These are phyloP conservation scores for Chaenocephalus aceratus DNA, from an alignment of 2,113 vertebrate genomes.

Conservation along the genomic window DNA sequence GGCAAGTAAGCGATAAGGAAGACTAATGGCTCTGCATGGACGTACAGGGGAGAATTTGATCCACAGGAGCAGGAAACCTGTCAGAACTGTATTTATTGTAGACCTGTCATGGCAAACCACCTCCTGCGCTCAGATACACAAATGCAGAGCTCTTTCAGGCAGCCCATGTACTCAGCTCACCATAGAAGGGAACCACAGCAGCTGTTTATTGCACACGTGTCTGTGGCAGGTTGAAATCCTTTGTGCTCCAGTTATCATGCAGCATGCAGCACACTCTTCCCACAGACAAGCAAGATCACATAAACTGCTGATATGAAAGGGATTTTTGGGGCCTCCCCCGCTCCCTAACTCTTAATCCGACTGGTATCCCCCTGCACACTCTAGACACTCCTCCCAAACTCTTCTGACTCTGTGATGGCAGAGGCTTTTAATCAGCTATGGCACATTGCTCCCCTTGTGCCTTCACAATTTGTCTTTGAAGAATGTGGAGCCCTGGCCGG, in stretches of 20 bases:
- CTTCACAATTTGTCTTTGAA: conserved; percentile 60
- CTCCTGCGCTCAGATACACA: conserved; percentile 25
- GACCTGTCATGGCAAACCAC: conserved; percentile 34
- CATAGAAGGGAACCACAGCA: conserved; percentile 25
- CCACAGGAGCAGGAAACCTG: conserved; percentile 29
- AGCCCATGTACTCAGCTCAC: conserved; percentile 6
- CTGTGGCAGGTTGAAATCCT: conserved; percentile 54
- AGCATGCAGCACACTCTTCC: conserved; percentile 41
- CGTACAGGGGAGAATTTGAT: conserved; percentile 28
- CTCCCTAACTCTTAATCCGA: conserved; percentile 57
- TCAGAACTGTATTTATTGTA: conserved; percentile 60
- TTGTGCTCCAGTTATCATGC: conserved; percentile 59
- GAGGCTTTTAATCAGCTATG: conserved; percentile 61
- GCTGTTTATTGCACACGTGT: conserved; percentile 65
- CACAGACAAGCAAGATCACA: conserved; percentile 44
- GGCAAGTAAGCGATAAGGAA: conserved; percentile 18
- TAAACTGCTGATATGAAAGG: conserved; percentile 63
- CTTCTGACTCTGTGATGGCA: conserved; percentile 60
- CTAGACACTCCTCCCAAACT: conserved; percentile 60
- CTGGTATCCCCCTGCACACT: conserved; percentile 57
- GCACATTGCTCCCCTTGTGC: conserved; percentile 61
- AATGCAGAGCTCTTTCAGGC: conserved; percentile 23
- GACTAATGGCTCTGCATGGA: conserved; percentile 15
- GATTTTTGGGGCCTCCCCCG: conserved; percentile 64
- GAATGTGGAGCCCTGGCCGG: conserved; percentile 38